These are phyloP conservation scores for Pogonomyrmex barbatus DNA, from an alignment of 1,140 invertebrate genomes.

Conservation along the genomic window DNA sequence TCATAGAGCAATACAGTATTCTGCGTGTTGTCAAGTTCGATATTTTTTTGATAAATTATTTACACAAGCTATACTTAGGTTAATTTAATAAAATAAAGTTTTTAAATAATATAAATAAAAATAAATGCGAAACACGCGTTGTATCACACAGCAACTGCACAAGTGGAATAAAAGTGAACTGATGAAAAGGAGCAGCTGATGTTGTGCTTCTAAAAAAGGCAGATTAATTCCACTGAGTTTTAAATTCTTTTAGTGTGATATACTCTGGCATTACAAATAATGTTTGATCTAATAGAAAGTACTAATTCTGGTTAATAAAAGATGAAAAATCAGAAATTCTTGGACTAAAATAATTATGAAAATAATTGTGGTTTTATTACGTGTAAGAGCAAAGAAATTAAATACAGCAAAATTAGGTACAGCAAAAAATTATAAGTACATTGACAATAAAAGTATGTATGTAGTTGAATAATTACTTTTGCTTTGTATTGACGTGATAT, in stretches of 20 bases:
- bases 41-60: neutral
- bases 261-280: neutral
- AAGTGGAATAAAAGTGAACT: neutral
- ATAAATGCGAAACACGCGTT: neutral
- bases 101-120: neutral
- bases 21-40: neutral
- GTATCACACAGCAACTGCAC: neutral
- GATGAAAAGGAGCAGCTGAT: neutral
- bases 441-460: neutral
- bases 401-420: neutral
- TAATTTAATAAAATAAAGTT: neutral
- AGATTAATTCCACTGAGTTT: neutral
- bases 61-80: too few relatives aligned
- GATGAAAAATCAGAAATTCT: neutral
- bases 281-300: neutral
- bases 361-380: neutral
- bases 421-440: neutral
- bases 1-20: neutral
- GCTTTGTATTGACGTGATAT: neutral
- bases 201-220: conserved; percentile 1
- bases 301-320: neutral
- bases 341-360: neutral
- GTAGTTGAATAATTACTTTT: neutral
- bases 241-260: neutral
- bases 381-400: neutral